These are phyloP conservation scores for Coleophora deauratella DNA, from an alignment of 2,888 invertebrate species.

Conservation along the genomic window DNA sequence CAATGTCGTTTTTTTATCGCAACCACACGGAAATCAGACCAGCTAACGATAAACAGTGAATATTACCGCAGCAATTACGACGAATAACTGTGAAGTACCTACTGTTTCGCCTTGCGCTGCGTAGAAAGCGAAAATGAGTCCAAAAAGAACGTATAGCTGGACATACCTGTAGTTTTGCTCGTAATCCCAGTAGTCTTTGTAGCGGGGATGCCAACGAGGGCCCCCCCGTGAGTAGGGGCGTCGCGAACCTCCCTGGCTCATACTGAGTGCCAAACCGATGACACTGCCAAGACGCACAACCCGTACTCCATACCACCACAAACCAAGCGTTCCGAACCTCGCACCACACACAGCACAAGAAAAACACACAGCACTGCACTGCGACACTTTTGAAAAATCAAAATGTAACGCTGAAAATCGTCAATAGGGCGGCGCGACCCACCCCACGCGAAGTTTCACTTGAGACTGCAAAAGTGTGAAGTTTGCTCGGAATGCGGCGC, in stretches of 20 bases:
- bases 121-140: no score
- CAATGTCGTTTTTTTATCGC: no score
- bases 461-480: constrained; percentile 48
- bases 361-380: constrained; percentile 38
- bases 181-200: constrained; percentile 71
- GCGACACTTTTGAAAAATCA: constrained; percentile 34
- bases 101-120: no score
- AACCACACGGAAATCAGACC: no score
- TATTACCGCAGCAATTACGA: no score
- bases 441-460: constrained; percentile 43
- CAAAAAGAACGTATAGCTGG: no score
- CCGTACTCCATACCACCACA: not conserved
- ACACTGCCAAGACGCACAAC: constrained; percentile 6
- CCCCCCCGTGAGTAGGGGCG: constrained; percentile 66
- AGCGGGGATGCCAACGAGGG: constrained; percentile 66
- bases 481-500: constrained; percentile 35
- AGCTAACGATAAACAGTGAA: no score
- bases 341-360: constrained; percentile 24
- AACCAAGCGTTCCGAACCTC: constrained; percentile 15
- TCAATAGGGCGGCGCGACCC: constrained; percentile 9
- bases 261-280: constrained; percentile 17
- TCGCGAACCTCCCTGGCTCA: constrained; percentile 67
- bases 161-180: constrained; percentile 63
- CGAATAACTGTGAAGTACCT: no score
- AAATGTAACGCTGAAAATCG: no score